A percentile compares a stretch with the other conserved stretches of the same genome.
These are phyloP conservation scores for Lathamus discolor DNA, from an alignment of 2,113 vertebrate species.

Conservation along the genomic window DNA sequence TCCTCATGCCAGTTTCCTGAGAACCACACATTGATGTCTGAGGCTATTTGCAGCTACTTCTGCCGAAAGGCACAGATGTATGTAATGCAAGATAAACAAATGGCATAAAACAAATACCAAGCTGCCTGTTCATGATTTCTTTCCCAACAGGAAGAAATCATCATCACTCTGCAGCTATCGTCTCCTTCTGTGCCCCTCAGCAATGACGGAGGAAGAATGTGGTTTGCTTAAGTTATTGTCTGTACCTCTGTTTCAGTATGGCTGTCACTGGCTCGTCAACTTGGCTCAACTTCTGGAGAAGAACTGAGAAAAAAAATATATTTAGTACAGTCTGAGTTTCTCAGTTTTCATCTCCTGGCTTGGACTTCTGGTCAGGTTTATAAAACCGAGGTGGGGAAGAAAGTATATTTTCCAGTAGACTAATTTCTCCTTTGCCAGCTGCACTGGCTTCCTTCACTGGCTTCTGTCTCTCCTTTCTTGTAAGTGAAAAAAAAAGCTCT, in stretches of 20 bases:
- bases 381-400: neutral
- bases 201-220: neutral
- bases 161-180: neutral
- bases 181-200: neutral
- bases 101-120: neutral
- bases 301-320: neutral
- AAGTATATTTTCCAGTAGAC: constrained; percentile 15
- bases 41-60: constrained; percentile 34
- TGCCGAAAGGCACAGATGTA: neutral
- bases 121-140: neutral
- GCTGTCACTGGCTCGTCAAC: neutral
- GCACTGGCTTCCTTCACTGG: neutral
- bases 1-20: constrained; percentile 19
- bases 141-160: neutral
- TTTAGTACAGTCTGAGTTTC: neutral
- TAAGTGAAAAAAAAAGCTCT: neutral
- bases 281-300: neutral
- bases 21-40: neutral
- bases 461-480: constrained; percentile 32
- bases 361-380: neutral
- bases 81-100: neutral
- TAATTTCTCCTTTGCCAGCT: neutral
- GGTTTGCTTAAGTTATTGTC: neutral
- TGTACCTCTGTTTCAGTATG: neutral
- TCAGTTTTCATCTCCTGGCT: constrained; percentile 13